Base-by-base conservation (phyloP, 2,888 invertebrate genomes). In the Thera britannica region DNA sequence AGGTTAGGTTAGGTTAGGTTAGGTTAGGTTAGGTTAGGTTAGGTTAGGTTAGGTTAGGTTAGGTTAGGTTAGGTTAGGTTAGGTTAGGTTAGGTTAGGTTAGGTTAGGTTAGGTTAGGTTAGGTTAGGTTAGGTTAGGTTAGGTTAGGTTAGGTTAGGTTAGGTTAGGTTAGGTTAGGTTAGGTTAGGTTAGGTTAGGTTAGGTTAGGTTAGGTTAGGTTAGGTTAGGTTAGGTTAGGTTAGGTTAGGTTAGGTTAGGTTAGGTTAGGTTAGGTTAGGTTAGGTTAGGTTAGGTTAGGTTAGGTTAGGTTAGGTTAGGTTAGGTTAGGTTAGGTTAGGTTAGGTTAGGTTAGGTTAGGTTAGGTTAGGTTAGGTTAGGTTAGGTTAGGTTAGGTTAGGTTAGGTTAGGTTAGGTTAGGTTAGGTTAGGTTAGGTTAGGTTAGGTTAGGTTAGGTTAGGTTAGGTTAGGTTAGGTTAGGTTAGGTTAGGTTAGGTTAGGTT, bases 231-330 rank as follows among this genome's bases (percentile, higher is more conserved):
- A 71, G 74, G 76, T 76, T 76, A 73, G 76, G 73, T 74, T 73
- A 73, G 74, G 76, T 76, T 76, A 74, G 76, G 76, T 75, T 76
- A 72, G 75, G 75, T 73, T 73, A 72, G 70, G 71, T 71, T 72
- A 70, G 68, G 72, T 72, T 72, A 70, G 72, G 71, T 69, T 60
- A 60, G 60, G 60, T 60, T 60, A 59, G 59, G 48, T 52, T 60
- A 60, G 60, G 60, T 60, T 60, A 60, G 60, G 60, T 60, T 60
- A 60, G 60, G 60, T 60, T 66, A 69, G 74, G 76, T 75, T 60
- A 60, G 60, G 60, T 52, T 54, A 61, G 61, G 61, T 61, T 54
- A 54, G 61, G 61, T 61, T 60, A 52, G 60, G 59, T 60, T 60
- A 61, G 61, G 52, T 61, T 61, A 61, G 52, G 52, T 60, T 52